Conservation (phyloP, 1,140 invertebrate genomes). For the Ooceraea biroi region DNA sequence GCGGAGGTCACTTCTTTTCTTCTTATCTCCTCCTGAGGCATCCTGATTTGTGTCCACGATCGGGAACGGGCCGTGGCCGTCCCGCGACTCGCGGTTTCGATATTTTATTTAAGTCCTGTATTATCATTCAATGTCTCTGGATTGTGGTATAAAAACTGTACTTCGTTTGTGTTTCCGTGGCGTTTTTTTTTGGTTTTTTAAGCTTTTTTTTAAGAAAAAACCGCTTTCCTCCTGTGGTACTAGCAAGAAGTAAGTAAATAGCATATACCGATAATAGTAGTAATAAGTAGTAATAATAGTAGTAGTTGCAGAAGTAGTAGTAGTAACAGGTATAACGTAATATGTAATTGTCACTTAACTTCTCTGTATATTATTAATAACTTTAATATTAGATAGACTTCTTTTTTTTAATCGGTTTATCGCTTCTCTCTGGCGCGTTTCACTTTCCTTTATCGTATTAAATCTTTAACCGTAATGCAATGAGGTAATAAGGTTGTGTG, state of each 20-base stretch:
- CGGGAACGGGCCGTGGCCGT: conserved; percentile 55
- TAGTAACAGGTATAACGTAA: conserved; percentile 82
- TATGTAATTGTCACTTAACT: conserved; percentile 83
- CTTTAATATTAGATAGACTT: conserved; percentile 84
- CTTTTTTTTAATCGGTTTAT: conserved; percentile 78
- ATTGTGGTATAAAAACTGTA: conserved; percentile 67
- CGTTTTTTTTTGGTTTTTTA: conserved; percentile 28
- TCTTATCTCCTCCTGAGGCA: conserved; percentile 63
- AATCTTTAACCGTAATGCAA: conserved; percentile 85
- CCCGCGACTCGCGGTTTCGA: conserved; percentile 31
- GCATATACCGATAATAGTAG: conserved; percentile 70
- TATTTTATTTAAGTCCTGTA: conserved; percentile 64
- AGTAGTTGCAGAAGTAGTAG: conserved; percentile 71
- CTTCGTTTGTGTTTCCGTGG: conserved; percentile 36
- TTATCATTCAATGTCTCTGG: conserved; percentile 59
- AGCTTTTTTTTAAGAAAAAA: conserved; percentile 67
- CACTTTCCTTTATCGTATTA: conserved; percentile 80
- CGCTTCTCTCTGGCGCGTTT: conserved; percentile 75
- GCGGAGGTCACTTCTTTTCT: conserved; percentile 47
- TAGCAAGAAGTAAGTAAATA: conserved; percentile 72
- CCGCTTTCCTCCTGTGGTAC: conserved; percentile 64
- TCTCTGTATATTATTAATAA: conserved; percentile 84
- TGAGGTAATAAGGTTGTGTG: conserved; percentile 86
- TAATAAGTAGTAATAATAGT: conserved; percentile 59
- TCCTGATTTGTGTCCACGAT: conserved; percentile 54